Evolutionary conservation across 2,888 invertebrate genomes (phyloP), one percentile per base, ranked within the genome.

Genomic region (Lepidocyrtoides sp.): DNA sequence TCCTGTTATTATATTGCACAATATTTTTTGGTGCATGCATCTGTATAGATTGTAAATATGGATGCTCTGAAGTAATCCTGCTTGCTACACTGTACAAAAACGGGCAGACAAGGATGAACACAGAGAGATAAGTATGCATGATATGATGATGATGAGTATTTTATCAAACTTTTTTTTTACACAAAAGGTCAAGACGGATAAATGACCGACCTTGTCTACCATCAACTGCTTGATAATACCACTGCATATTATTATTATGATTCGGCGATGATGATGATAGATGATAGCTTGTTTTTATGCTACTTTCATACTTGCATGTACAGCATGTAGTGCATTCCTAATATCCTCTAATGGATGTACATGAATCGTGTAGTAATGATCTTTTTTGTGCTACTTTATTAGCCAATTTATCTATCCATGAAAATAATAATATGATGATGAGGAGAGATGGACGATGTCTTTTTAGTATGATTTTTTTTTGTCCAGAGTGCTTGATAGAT

Each of bases 131-230:
- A n/a, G n/a, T n/a, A n/a, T n/a, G n/a, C n/a, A n/a, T n/a, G n/a
- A n/a, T n/a, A n/a, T n/a, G n/a, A n/a, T n/a, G n/a, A n/a, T n/a
- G n/a, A n/a, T n/a, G n/a, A n/a, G n/a, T n/a, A n/a, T n/a, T n/a
- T n/a, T n/a, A n/a, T n/a, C n/a, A n/a, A n/a, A n/a, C n/a, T n/a
- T n/a, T n/a, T n/a, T 54, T 54, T 54, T 20, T 54, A 54, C 54
- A 54, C 57, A 41, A 75, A 86, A 86, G 75, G 86, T 86, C 75
- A 75, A 12, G 60, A 51, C 75, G 75, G 86, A 86, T 75, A 75
- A 85, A 86, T 60, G 86, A 86, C 86, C 86, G 86, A 75, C 86
- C 86, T 86, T 86, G 85, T 57, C 57, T 81, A n/a, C n/a, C n/a
- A n/a, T n/a, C n/a, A n/a, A n/a, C n/a, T n/a, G n/a, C n/a, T n/a